Conservation (phyloP, 2,113 vertebrate genomes). For the Zapus hudsonius region DNA sequence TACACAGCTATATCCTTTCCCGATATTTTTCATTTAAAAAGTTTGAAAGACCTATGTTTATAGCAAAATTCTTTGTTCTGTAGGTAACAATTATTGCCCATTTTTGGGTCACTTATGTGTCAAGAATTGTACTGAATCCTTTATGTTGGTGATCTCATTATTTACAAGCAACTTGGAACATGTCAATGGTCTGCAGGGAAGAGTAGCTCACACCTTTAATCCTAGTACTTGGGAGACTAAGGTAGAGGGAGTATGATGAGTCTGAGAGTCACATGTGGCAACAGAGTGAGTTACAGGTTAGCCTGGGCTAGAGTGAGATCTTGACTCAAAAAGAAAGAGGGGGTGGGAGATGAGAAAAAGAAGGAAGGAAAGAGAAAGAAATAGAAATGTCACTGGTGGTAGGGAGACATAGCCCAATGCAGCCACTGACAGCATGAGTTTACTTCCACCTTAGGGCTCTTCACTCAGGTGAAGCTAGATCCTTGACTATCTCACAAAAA, state of each 20-base stretch:
- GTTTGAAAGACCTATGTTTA: not conserved
- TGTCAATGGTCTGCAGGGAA: no score
- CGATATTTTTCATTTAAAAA: slow-evolving; percentile 17
- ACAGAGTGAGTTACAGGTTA: no score
- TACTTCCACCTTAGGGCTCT: not conserved
- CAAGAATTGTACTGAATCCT: slow-evolving; percentile 28
- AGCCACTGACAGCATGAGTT: not conserved
- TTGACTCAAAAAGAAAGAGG: no score
- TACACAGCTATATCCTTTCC: not conserved
- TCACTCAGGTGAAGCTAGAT: not conserved
- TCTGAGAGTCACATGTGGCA: no score
- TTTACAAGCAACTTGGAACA: not conserved
- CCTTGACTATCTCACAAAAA: not conserved
- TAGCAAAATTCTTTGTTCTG: not conserved
- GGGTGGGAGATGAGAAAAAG: no score
- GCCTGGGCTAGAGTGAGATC: no score
- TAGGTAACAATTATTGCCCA: not conserved
- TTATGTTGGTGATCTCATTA: slow-evolving; percentile 34
- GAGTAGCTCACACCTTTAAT: no score
- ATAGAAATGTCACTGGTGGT: not conserved
- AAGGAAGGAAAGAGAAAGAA: no score
- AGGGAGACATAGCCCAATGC: not conserved
- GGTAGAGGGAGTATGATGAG: no score
- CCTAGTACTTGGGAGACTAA: no score
- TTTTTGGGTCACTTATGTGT: not conserved